phyloP scores from a whole-genome alignment of 53 echinoderm and acorn worm genomes.

The Echinarachnius parma region DNA sequence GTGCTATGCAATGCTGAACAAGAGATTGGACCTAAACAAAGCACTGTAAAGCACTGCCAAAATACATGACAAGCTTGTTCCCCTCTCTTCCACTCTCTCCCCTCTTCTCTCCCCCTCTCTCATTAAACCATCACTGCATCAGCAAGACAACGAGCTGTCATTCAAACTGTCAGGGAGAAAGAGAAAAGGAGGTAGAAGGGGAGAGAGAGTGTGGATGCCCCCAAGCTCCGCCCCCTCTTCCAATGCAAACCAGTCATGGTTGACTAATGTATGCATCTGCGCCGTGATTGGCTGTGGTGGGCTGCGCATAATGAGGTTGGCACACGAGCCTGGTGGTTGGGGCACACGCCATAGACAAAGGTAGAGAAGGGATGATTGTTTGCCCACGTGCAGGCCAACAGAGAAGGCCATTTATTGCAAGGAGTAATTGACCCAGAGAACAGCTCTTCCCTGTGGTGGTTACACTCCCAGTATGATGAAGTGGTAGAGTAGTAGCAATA shows the following conservation, averaged over 20 bases:
- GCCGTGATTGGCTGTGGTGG: constrained; percentile 20
- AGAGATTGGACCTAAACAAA: constrained; percentile 46
- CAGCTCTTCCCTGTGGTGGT: constrained; percentile 17
- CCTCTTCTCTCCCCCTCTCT: constrained; percentile 20
- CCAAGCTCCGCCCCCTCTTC: constrained; percentile 23
- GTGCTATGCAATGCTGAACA: constrained; percentile 43
- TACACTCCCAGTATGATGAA: neutral
- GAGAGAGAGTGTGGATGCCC: neutral
- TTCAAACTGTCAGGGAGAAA: constrained; percentile 22
- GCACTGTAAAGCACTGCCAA: constrained; percentile 40
- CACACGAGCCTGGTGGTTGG: constrained; percentile 27
- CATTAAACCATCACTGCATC: constrained; percentile 38
- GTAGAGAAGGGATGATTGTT: constrained; percentile 48
- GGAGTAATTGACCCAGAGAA: constrained; percentile 54
- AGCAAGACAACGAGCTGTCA: constrained; percentile 44
- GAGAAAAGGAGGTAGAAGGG: neutral
- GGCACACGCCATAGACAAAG: constrained; percentile 47
- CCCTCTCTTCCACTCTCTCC: neutral
- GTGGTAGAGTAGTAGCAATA: too few species aligned
- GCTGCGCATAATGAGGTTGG: constrained; percentile 39
- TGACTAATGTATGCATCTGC: constrained; percentile 46
- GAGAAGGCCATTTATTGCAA: constrained; percentile 53
- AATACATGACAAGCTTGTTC: constrained; percentile 8
- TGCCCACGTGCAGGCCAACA: constrained; percentile 50
- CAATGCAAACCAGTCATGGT: constrained; percentile 26